Percentiles rank a stretch among this genome's conserved stretches.
Conservation (phyloP, 2,888 invertebrate genomes). For the Candidula unifasciata region DNA sequence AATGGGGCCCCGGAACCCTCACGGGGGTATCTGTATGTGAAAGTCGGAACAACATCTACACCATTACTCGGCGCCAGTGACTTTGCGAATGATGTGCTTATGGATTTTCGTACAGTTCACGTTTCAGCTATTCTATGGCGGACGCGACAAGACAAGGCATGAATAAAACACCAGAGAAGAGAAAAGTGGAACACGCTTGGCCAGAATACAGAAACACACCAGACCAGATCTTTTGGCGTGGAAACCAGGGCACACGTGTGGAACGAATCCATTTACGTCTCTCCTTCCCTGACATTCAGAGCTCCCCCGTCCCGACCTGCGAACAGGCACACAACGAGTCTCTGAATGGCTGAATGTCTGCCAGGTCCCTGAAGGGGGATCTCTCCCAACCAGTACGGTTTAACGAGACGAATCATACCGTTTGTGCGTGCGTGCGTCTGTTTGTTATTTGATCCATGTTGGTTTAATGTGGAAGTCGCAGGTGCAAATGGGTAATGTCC, state of each 20-base stretch:
- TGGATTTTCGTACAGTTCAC: neutral
- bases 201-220: neutral
- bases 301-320: neutral
- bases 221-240: neutral
- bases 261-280: conserved; percentile 13
- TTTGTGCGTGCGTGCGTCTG: no score
- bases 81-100: no score
- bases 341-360: neutral
- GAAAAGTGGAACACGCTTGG: neutral
- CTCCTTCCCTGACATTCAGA: neutral
- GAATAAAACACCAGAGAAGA: neutral
- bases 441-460: no score
- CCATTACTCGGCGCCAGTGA: no score
- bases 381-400: no score
- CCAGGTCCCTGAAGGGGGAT: neutral
- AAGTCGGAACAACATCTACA: no score
- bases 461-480: no score
- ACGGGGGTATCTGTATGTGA: no score
- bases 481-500: no score
- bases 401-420: no score
- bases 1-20: no score
- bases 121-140: neutral
- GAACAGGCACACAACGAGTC: neutral
- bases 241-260: neutral
- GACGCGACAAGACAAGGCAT: neutral